These are phyloP conservation scores for Gallinago jamesoni DNA, from an alignment of 2,113 vertebrate genomes.

Conservation along the genomic window DNA sequence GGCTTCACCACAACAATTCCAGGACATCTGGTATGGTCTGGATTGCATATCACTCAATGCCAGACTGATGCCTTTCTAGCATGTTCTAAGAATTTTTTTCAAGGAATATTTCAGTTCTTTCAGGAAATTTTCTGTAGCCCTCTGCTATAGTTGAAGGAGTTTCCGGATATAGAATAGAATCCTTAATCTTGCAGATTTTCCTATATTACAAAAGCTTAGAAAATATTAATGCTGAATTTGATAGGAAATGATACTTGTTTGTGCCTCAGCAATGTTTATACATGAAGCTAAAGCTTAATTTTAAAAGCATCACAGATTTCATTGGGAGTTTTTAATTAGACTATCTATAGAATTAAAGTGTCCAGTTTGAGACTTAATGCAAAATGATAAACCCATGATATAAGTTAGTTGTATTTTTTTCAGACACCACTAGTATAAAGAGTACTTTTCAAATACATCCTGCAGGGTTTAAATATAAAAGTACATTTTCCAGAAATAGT, in stretches of 20 bases:
- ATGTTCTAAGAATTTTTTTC: neutral
- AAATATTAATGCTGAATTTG: neutral
- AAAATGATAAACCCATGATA: neutral
- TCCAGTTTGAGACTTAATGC: neutral
- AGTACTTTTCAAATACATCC: neutral
- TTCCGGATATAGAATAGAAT: neutral
- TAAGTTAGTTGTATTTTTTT: neutral
- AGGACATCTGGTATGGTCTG: neutral
- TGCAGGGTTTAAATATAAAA: neutral
- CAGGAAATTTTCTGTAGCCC: neutral
- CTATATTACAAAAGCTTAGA: neutral
- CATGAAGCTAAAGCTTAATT: neutral
- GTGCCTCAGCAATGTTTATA: neutral
- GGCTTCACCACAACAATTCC: neutral
- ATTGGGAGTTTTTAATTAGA: neutral
- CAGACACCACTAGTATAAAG: neutral
- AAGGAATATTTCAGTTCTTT: neutral
- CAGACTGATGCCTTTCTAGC: neutral
- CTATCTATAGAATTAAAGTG: neutral
- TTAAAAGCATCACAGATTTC: neutral
- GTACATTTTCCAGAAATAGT: neutral
- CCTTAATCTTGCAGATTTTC: neutral
- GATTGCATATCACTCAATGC: neutral
- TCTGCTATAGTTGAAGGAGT: neutral
- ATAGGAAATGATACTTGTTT: neutral